A percentile compares a stretch with the other conserved stretches of the same genome.
phyloP scores from a whole-genome alignment of 2,797 vertebrate species.

The Oreochromis mossambicus region DNA sequence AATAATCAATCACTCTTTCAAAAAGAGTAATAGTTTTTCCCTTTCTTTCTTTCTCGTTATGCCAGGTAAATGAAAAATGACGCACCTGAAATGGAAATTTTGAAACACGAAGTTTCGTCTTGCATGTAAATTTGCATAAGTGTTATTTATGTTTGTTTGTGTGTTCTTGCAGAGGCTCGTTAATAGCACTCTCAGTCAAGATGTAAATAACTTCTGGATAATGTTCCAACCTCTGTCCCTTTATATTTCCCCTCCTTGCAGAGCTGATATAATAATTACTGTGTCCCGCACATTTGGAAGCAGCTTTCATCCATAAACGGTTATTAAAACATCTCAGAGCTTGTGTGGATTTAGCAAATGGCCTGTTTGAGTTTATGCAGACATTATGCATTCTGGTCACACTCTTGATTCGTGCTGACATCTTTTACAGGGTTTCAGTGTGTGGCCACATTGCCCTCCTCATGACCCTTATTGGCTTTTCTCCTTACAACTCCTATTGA shows the following conservation, averaged over 20 bases:
- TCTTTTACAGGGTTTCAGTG: background rate
- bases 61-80: constrained; percentile 2
- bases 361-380: constrained; percentile 1
- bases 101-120: background rate
- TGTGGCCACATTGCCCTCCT: background rate
- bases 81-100: background rate
- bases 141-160: background rate
- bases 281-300: background rate
- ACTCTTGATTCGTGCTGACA: background rate
- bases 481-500: background rate
- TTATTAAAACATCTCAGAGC: constrained; percentile 49
- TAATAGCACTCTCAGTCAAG: constrained; percentile 21
- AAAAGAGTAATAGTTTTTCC: constrained; percentile 29
- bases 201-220: constrained; percentile 27
- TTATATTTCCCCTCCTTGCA: background rate
- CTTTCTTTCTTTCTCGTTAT: background rate
- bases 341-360: constrained; percentile 32
- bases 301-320: constrained; percentile 26
- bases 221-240: background rate
- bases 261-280: constrained; percentile 24
- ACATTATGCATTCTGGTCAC: constrained; percentile 12
- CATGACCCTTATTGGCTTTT: constrained; percentile 4
- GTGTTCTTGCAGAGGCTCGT: background rate
- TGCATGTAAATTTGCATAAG: background rate
- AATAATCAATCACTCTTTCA: constrained; percentile 36